phyloP scores from a whole-genome alignment of 2,113 vertebrate species.

The Catharus fuscescens region DNA sequence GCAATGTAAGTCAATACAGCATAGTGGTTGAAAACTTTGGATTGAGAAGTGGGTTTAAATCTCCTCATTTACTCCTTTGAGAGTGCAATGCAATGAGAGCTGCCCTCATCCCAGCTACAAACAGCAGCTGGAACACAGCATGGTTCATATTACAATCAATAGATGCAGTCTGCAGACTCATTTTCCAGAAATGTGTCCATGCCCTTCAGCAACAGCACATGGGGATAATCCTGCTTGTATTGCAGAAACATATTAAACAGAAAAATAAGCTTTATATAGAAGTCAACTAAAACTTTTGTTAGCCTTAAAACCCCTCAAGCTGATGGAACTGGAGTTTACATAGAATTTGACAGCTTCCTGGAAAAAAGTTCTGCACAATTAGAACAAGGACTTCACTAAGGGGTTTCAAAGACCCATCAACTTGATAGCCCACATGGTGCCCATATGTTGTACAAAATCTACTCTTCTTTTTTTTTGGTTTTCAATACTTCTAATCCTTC shows the following conservation, averaged over 20 bases:
- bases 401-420: not conserved
- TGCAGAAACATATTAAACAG: not conserved
- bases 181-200: not conserved
- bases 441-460: not conserved
- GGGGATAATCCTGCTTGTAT: not conserved
- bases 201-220: slow-evolving; percentile 8
- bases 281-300: not conserved
- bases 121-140: not conserved
- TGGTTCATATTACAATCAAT: not conserved
- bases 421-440: not conserved
- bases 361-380: not conserved
- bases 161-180: not conserved
- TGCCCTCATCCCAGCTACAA: not conserved
- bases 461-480: not conserved
- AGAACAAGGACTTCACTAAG: not conserved
- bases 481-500: not conserved
- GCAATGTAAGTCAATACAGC: not conserved
- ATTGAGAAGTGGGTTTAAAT: not conserved
- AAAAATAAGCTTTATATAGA: not conserved
- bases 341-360: not conserved
- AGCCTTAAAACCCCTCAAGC: not conserved
- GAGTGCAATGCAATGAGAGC: not conserved
- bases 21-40: not conserved
- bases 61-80: not conserved
- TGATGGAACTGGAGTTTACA: not conserved